Evolutionary conservation across 2,797 vertebrate species (phyloP).

Genomic region (Halcyon smyrnensis): DNA sequence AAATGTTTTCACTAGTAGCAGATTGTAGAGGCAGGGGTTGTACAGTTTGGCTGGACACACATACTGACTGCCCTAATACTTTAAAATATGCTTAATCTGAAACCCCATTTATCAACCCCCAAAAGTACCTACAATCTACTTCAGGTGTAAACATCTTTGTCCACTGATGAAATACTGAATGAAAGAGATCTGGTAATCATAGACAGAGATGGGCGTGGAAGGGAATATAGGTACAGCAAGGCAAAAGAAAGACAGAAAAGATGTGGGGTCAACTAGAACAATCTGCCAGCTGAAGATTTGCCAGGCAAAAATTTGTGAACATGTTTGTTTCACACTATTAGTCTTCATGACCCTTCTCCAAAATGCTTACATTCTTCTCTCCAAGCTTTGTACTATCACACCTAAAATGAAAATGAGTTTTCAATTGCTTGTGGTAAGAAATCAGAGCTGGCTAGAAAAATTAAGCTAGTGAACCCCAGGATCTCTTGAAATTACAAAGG

Average conservation of each 20-base stretch:
- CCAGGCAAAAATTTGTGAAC: slow-evolving; percentile 12
- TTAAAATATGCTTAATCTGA: slow-evolving; percentile 14
- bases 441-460: slow-evolving; percentile 74
- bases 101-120: slow-evolving; percentile 67
- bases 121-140: slow-evolving; percentile 82
- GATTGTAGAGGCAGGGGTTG: slow-evolving; percentile 82
- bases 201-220: slow-evolving; percentile 1
- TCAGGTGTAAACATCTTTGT: slow-evolving; percentile 86
- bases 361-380: slow-evolving; percentile 37
- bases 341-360: not conserved
- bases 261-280: slow-evolving; percentile 74
- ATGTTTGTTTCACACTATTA: not conserved
- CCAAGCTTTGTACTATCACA: slow-evolving; percentile 31
- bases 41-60: slow-evolving; percentile 37
- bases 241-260: slow-evolving; percentile 40
- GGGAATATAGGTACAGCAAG: not conserved
- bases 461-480: slow-evolving; percentile 73
- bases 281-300: slow-evolving; percentile 69
- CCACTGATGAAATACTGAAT: slow-evolving; percentile 57
- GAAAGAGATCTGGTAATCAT: not conserved
- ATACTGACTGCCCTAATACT: slow-evolving; percentile 49
- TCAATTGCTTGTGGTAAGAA: slow-evolving; percentile 21
- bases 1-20: slow-evolving; percentile 85
- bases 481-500: slow-evolving; percentile 49
- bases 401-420: slow-evolving; percentile 35